These are phyloP conservation scores for Ligdia adustata DNA, from an alignment of 2,888 invertebrate species.

Conservation along the genomic window DNA sequence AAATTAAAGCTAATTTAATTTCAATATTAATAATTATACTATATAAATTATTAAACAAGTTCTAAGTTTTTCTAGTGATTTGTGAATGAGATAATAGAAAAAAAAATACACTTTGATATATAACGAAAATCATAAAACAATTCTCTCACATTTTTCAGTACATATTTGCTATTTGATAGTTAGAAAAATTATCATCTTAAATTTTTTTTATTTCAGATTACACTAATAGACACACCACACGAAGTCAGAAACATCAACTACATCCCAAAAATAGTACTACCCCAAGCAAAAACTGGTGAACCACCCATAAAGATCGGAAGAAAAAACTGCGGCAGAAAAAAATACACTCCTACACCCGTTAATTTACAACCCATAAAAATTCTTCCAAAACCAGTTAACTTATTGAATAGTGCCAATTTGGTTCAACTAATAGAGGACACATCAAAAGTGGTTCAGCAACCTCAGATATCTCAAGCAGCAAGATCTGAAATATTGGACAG, in stretches of 20 bases:
- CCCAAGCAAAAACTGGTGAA: conserved; percentile 40
- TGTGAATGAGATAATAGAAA: too few species aligned
- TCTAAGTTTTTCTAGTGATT: too few species aligned
- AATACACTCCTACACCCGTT: conserved; percentile 56
- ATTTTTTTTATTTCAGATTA: conserved; percentile 63
- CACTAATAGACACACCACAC: conserved; percentile 64
- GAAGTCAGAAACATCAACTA: conserved; percentile 43
- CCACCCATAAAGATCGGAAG: conserved; percentile 63
- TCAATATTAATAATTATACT: too few species aligned
- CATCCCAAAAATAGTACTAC: conserved; percentile 51
- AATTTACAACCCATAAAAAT: conserved; percentile 72
- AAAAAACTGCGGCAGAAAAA: conserved; percentile 65
- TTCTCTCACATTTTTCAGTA: too few species aligned
- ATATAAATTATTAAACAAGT: too few species aligned
- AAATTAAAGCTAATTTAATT: too few species aligned
- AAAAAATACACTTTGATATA: too few species aligned
- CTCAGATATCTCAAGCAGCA: conserved; percentile 39
- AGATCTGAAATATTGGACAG: conserved; percentile 70
- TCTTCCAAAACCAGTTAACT: conserved; percentile 69
- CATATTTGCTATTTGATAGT: too few species aligned
- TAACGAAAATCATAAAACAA: too few species aligned
- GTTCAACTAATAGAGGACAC: conserved; percentile 65
- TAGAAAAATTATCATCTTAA: too few species aligned
- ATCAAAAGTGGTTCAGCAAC: conserved; percentile 41
- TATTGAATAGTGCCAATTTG: conserved; percentile 68